A percentile compares a stretch with the other conserved stretches of the same genome.
Evolutionary conservation across 2,113 vertebrate species (phyloP).

Genomic region (Ochotona curzoniae): DNA sequence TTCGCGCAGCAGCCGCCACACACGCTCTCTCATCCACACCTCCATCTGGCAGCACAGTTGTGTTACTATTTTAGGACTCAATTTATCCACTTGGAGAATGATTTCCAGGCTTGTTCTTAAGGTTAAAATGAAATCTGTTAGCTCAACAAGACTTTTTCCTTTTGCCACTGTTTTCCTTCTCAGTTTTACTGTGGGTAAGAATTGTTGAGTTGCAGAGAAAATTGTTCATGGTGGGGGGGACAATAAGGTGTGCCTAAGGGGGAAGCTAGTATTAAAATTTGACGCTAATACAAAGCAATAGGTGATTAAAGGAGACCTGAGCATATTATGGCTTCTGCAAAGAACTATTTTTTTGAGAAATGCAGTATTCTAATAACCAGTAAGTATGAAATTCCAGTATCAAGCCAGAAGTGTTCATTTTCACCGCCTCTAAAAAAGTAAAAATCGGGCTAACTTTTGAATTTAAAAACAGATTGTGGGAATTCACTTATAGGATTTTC

Average conservation of each 20-base stretch:
- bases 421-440: background rate
- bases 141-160: slow-evolving; percentile 14
- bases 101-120: slow-evolving; percentile 71
- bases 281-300: background rate
- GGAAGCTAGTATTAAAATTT: background rate
- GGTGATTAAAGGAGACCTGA: background rate
- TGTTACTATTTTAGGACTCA: slow-evolving; percentile 75
- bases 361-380: background rate
- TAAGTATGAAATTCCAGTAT: background rate
- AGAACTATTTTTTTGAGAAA: background rate
- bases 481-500: background rate
- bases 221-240: background rate
- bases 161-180: background rate
- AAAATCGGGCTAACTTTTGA: background rate
- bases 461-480: background rate
- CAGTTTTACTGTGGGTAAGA: background rate
- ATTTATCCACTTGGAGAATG: slow-evolving; percentile 73
- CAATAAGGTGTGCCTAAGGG: background rate
- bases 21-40: slow-evolving; percentile 12
- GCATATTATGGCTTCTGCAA: background rate
- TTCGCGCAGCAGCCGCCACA: slow-evolving; percentile 37
- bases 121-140: slow-evolving; percentile 67
- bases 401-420: background rate
- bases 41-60: slow-evolving; percentile 68
- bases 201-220: background rate